Evolutionary conservation across 2,888 invertebrate species (phyloP), one percentile per base, ranked within the genome.

Genomic region (Polydrusus cervinus): DNA sequence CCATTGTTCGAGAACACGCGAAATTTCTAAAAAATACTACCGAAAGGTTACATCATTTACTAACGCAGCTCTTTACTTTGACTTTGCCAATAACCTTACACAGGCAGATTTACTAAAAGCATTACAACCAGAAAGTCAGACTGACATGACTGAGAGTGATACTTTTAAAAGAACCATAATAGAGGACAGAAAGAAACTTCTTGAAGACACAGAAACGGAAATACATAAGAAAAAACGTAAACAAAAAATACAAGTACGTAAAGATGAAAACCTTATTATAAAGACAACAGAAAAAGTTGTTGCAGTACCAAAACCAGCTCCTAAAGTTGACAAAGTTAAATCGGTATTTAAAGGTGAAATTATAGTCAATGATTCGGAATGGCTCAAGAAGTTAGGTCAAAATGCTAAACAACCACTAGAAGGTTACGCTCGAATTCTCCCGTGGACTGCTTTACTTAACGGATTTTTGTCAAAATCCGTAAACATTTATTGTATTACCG

Each of bases 401-500:
- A 75, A 40, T 51, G 45, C 80, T 0, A 78, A 78, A 71, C 76
- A 79, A 1, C 71, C 78, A 7, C 14, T 74, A n/a, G 79, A 78
- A 1, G 80, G 81, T 13, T 82, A 81, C 51, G 80, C 83, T 18
- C 69, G 83, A 40, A 68, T 85, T 64, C 67, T 84, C 20, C 84
- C 84, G 0, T 85, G 84, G 84, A 65, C 60, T n/a, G 77, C 79
- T 6, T 73, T 86, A 20, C 74, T 82, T 13, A 68, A 78, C 14
- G 80, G 82, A 57, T 84, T 80, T 74, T 68, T 77, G 13, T 64
- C 61, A 9, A 71, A 74, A 13, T 74, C 78, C 18, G 80, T 85
- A n/a, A 80, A 78, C 45, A 80, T 86, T 34, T 85, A 84, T 83
- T 79, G 80, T 62, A 73, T 81, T 74, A 69, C 78, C 1, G 77